Percentiles rank a stretch among this genome's conserved stretches.
phyloP scores from a whole-genome alignment of 1,140 invertebrate genomes.

The Calycopis cecrops region DNA sequence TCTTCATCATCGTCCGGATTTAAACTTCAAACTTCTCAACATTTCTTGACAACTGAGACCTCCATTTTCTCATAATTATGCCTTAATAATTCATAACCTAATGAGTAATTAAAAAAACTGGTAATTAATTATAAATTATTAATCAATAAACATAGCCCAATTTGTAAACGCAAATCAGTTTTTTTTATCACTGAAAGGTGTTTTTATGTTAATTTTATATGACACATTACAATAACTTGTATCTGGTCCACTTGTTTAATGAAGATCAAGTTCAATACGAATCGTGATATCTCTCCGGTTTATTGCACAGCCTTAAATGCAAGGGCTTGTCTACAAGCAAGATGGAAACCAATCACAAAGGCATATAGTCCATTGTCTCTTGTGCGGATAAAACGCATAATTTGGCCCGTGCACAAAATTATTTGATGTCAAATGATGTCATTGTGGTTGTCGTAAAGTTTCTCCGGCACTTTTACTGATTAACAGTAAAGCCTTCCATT shows the following conservation, averaged over 20 bases:
- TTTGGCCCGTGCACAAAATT: neutral
- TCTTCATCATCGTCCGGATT: too few species aligned
- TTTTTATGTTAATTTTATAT: conserved; percentile 5
- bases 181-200: neutral
- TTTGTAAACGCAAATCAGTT: conserved; percentile 9
- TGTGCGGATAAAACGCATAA: neutral
- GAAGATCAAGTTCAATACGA: neutral
- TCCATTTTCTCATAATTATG: too few species aligned
- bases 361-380: neutral
- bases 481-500: neutral
- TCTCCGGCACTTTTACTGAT: neutral
- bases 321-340: too few species aligned
- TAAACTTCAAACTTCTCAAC: too few species aligned
- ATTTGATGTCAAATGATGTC: conserved; percentile 5
- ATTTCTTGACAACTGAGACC: too few species aligned
- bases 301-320: too few species aligned
- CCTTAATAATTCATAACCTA: too few species aligned
- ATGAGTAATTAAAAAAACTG: too few species aligned
- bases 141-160: neutral
- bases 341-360: neutral
- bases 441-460: neutral
- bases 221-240: neutral
- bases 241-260: conserved; percentile 1
- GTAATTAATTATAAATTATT: neutral
- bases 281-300: too few species aligned